Conservation (phyloP, 2,797 vertebrate genomes). For the Acipenser oxyrinchus region DNA sequence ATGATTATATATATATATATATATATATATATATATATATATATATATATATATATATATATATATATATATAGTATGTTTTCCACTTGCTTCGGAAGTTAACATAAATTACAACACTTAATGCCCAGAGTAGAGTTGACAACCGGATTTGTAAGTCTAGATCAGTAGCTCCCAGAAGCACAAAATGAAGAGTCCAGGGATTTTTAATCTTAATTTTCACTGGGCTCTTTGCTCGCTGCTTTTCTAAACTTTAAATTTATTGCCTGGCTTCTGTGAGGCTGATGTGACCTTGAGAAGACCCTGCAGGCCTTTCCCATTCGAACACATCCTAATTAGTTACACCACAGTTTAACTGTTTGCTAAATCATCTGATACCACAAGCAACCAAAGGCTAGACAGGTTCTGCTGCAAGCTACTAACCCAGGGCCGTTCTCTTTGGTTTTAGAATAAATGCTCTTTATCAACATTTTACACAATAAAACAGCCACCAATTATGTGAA, state of each 20-base stretch:
- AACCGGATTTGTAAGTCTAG: no score
- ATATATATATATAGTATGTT: no score
- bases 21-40: no score
- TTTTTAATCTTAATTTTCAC: conserved; percentile 39
- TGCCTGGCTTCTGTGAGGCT: conserved; percentile 32
- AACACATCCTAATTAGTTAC: conserved; percentile 57
- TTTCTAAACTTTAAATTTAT: conserved; percentile 35
- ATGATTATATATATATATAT: no score
- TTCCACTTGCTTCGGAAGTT: no score
- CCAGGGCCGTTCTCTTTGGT: conserved; percentile 25
- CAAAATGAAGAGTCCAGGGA: conserved; percentile 35
- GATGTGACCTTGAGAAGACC: conserved; percentile 50
- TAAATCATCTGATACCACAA: conserved; percentile 52
- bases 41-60: no score
- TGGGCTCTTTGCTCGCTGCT: conserved; percentile 25
- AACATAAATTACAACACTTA: no score
- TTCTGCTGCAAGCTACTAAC: conserved; percentile 47
- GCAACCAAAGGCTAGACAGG: conserved; percentile 49
- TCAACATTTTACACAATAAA: no score
- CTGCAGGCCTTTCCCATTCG: conserved; percentile 43
- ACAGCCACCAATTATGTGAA: no score
- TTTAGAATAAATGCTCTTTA: no score
- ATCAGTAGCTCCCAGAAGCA: conserved; percentile 6
- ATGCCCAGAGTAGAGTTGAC: no score
- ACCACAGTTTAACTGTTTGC: conserved; percentile 43